A percentile compares a stretch with the other conserved stretches of the same genome.
These are phyloP conservation scores for Sycophaga agraensis DNA, from an alignment of 1,140 invertebrate species.

Conservation along the genomic window DNA sequence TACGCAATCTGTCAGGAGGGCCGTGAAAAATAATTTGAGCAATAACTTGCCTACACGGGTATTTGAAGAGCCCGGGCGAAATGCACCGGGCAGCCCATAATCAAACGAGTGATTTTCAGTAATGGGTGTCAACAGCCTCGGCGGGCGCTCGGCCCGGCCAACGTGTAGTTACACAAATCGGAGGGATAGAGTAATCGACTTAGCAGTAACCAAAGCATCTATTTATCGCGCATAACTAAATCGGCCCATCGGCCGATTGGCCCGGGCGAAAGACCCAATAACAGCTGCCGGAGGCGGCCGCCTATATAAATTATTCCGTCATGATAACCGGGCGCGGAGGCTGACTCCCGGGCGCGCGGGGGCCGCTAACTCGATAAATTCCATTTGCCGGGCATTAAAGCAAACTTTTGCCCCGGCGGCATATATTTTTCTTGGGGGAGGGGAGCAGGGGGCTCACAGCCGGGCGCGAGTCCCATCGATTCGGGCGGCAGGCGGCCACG, in stretches of 20 bases:
- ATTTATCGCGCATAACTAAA: neutral
- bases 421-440: slow-evolving; percentile 14
- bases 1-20: no score
- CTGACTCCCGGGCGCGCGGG: neutral
- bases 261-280: neutral
- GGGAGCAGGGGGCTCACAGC: slow-evolving; percentile 28
- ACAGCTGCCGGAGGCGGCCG: neutral
- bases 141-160: no score
- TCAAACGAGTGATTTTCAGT: no score
- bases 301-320: slow-evolving; percentile 23
- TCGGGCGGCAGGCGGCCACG: slow-evolving; percentile 2
- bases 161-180: no score
- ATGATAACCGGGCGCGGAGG: slow-evolving; percentile 3
- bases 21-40: no score
- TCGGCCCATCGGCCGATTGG: neutral
- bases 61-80: no score
- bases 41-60: no score
- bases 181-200: neutral
- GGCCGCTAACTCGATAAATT: neutral
- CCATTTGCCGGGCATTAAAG: slow-evolving; percentile 4
- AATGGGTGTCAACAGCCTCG: no score
- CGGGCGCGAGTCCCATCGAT: slow-evolving; percentile 46
- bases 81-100: no score
- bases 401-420: slow-evolving; percentile 10
- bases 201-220: slow-evolving; percentile 2